Conservation (phyloP, 2,888 invertebrate genomes). For the Desoria tigrina region DNA sequence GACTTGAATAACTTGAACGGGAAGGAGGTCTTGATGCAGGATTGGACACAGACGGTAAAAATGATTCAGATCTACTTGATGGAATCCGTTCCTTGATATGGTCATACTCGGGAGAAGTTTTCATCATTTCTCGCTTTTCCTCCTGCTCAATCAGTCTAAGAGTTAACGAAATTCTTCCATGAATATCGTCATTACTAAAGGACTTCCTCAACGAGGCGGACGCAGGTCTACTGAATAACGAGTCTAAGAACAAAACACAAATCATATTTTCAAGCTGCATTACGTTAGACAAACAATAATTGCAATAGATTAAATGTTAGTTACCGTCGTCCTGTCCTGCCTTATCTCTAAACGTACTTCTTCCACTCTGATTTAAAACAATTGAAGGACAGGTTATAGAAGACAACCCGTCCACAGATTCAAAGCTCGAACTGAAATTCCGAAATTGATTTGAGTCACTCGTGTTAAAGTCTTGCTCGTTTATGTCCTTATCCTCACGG, state of each 20-base stretch:
- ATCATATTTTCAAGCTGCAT: too few relatives aligned
- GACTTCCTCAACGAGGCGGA: conserved; percentile 8
- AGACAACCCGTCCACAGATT: conserved; percentile 1
- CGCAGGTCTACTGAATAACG: not conserved
- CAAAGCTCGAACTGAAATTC: not conserved
- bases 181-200: conserved; percentile 11
- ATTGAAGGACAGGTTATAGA: not conserved
- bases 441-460: not conserved
- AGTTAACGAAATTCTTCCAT: conserved; percentile 8
- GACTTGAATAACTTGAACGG: not conserved
- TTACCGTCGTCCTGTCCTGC: too few relatives aligned
- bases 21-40: not conserved
- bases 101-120: not conserved
- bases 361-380: not conserved
- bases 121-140: not conserved
- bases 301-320: too few relatives aligned
- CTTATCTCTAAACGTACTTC: not conserved
- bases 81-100: not conserved
- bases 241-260: not conserved
- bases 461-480: not conserved
- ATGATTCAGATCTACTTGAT: not conserved
- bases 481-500: not conserved
- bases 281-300: too few relatives aligned
- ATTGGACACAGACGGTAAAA: not conserved
- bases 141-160: conserved; percentile 12